Conservation (phyloP, 2,888 invertebrate genomes). For the Dolichomitus sp. region DNA sequence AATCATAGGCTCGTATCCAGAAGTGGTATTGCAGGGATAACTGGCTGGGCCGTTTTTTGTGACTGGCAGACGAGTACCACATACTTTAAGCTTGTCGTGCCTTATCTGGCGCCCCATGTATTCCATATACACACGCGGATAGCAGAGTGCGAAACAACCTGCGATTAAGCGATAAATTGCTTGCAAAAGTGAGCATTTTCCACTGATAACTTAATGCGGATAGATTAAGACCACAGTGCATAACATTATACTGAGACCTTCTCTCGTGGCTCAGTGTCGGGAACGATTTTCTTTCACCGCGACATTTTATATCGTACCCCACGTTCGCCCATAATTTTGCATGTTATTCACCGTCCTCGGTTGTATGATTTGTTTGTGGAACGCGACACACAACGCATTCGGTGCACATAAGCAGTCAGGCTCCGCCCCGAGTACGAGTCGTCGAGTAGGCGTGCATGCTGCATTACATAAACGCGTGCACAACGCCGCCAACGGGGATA, state of each 20-base stretch:
- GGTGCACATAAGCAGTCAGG: constrained; percentile 42
- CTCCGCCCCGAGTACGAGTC: constrained; percentile 63
- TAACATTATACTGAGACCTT: constrained; percentile 5
- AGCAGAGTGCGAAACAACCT: constrained; percentile 60
- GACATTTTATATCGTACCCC: constrained; percentile 52
- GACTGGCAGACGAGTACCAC: constrained; percentile 30
- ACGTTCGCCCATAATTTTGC: constrained; percentile 68
- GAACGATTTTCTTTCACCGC: constrained; percentile 66
- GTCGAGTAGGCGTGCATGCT: constrained; percentile 62
- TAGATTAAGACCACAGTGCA: constrained; percentile 64
- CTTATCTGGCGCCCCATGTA: constrained; percentile 63
- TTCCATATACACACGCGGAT: constrained; percentile 20
- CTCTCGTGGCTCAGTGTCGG: constrained; percentile 33
- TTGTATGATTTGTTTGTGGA: constrained; percentile 70
- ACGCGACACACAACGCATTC: constrained; percentile 52
- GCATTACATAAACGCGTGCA: constrained; percentile 57
- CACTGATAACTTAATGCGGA: constrained; percentile 71
- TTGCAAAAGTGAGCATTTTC: constrained; percentile 69
- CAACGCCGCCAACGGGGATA: constrained; percentile 34
- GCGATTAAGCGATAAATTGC: constrained; percentile 73
- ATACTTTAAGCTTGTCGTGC: constrained; percentile 39
- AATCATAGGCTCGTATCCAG: constrained; percentile 46
- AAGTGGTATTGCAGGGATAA: constrained; percentile 42
- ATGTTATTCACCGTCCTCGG: constrained; percentile 61
- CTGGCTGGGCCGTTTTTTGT: constrained; percentile 61